Evolutionary conservation across 2,888 invertebrate species (phyloP).

Genomic region (Rhaphigaster nebulosa): DNA sequence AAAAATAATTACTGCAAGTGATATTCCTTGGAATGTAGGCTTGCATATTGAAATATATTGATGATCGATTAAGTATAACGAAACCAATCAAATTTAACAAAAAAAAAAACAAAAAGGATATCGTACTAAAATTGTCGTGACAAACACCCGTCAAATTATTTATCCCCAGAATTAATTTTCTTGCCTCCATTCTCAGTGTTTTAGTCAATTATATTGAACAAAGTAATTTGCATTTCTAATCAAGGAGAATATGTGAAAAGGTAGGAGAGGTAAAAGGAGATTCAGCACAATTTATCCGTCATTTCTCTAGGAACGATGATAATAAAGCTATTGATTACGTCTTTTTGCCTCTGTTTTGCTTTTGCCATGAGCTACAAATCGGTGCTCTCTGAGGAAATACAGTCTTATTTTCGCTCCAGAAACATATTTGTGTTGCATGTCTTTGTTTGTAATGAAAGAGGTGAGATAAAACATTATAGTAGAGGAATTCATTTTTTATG

Average conservation of each 20-base stretch:
- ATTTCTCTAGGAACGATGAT: background rate
- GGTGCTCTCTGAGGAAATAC: background rate
- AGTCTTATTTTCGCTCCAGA: background rate
- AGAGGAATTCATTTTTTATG: too few species aligned
- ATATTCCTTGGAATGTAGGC: background rate
- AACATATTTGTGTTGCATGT: conserved; percentile 17
- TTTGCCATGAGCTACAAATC: background rate
- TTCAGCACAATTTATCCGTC: background rate
- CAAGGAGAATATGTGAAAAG: background rate
- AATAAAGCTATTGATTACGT: background rate
- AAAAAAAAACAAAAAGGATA: too few species aligned
- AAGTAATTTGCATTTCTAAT: conserved; percentile 25
- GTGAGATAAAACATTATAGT: background rate
- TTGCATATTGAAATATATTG: background rate
- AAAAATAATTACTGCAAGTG: background rate
- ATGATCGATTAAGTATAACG: background rate
- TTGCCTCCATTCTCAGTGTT: background rate
- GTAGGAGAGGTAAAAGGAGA: background rate
- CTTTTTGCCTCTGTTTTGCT: background rate
- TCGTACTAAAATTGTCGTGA: background rate
- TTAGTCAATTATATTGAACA: background rate
- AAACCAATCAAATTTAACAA: too few species aligned
- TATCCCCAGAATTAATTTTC: background rate
- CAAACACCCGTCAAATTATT: background rate
- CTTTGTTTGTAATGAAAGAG: conserved; percentile 9